These are phyloP conservation scores for Peribatodes rhomboidaria DNA, from an alignment of 2,888 invertebrate genomes.

Conservation along the genomic window DNA sequence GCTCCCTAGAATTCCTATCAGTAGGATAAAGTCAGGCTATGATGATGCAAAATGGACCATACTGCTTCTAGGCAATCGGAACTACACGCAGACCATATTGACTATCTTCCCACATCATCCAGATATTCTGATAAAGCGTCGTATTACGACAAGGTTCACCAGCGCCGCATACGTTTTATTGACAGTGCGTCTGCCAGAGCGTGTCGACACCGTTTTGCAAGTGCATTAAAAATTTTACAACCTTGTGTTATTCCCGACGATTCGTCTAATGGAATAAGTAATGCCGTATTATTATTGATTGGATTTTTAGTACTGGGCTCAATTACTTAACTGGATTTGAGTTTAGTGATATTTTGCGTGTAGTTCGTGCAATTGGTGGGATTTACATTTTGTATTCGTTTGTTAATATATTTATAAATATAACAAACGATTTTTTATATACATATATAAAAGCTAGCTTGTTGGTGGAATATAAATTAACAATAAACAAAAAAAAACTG, in stretches of 20 bases:
- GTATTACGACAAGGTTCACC: constrained; percentile 16
- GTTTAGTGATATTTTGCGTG: constrained; percentile 21
- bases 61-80: no score
- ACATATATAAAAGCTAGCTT: no score
- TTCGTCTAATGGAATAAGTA: constrained; percentile 37
- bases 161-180: not conserved
- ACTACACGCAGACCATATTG: not conserved
- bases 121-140: constrained; percentile 19
- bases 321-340: no score
- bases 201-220: constrained; percentile 46
- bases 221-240: constrained; percentile 46
- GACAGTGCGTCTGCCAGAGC: constrained; percentile 47
- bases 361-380: not conserved
- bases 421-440: no score
- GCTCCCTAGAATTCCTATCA: no score
- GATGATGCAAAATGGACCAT: no score
- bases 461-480: no score
- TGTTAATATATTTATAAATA: no score
- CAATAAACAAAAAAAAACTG: no score
- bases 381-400: not conserved
- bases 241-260: constrained; percentile 35
- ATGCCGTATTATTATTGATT: constrained; percentile 29
- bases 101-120: not conserved
- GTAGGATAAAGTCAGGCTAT: no score
- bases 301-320: constrained; percentile 24